Base-by-base conservation (phyloP, 2,888 invertebrate species). In the Melolontha melolontha region DNA sequence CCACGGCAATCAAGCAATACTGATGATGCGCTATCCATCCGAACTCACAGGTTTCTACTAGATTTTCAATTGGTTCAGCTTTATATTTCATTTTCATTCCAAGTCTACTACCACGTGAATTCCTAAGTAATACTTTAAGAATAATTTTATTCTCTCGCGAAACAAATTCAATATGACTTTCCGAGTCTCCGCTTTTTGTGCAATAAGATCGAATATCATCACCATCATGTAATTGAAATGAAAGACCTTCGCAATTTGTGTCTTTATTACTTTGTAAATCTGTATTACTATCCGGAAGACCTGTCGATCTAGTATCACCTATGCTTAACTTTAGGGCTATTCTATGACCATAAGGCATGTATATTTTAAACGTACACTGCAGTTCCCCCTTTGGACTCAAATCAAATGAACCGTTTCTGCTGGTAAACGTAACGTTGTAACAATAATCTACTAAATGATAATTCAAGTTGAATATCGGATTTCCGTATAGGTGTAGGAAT, bases 361-460 rank as follows among this genome's bases (percentile, higher is more conserved):
- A 89, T 63, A 92, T 89, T 74, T 86, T 85, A 80, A 91, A 91
- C 22, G 90, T 90, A 80, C 92, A 92, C 73, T 87, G 84, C 27
- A 91, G 81, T 50, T 87, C 86, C 11, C 85, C 83, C 0, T 85
- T 86, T 6, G 89, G 89, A 73, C 87, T 87, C 78, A 90, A 84
- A 79, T 88, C 88, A 84, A 89, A 89, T 76, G 89, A 88, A 78
- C 88, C 91, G 84, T 89, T 91, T 73, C 86, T 85, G 63, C 85
- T 84, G 74, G 87, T 86, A 73, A 90, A 86, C 40, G 90, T 88
- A 72, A 91, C 87, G 80, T 91, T 89, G 79, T 91, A 90, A 76
- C 92, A 92, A 79, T 89, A 88, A 82, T 92, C 91, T 68, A 91
- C 91, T 75, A 88, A 82, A 78, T 87, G 88, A 84, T 89, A 91